A percentile compares a stretch with the other conserved stretches of the same genome.
These are phyloP conservation scores for Lamellibrachia luymesi DNA, from an alignment of 1,140 invertebrate species.

Conservation along the genomic window DNA sequence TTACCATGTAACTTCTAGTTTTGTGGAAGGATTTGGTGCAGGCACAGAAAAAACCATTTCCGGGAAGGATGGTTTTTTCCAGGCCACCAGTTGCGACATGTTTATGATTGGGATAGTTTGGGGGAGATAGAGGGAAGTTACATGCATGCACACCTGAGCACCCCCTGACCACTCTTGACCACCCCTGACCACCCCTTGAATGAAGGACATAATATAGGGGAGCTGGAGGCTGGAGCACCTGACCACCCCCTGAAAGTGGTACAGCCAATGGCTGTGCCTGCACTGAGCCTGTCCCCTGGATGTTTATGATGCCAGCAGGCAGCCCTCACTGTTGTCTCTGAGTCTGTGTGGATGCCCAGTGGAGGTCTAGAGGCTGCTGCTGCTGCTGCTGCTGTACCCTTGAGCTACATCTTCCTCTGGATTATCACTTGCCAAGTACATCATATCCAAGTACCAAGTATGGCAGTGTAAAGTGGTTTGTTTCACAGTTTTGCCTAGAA, in stretches of 20 bases:
- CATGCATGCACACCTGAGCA: background rate
- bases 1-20: background rate
- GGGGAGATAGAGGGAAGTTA: background rate
- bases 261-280: background rate
- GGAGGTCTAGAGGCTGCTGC: background rate
- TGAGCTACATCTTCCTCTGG: background rate
- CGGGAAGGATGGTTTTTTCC: background rate
- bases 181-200: background rate
- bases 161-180: background rate
- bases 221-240: background rate
- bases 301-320: background rate
- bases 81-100: background rate
- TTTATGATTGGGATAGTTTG: background rate
- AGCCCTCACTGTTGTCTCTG: background rate
- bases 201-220: too few relatives aligned
- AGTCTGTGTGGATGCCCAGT: background rate
- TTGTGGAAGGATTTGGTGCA: background rate
- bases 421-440: conserved; percentile 1
- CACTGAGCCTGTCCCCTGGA: background rate
- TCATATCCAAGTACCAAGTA: background rate
- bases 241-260: background rate
- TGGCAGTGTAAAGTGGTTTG: background rate
- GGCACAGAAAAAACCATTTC: background rate
- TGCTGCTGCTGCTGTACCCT: background rate
- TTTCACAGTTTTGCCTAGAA: background rate